A percentile compares a stretch with the other conserved stretches of the same genome.
Conservation (phyloP, 1,140 invertebrate species). For the Goniozus legneri region DNA sequence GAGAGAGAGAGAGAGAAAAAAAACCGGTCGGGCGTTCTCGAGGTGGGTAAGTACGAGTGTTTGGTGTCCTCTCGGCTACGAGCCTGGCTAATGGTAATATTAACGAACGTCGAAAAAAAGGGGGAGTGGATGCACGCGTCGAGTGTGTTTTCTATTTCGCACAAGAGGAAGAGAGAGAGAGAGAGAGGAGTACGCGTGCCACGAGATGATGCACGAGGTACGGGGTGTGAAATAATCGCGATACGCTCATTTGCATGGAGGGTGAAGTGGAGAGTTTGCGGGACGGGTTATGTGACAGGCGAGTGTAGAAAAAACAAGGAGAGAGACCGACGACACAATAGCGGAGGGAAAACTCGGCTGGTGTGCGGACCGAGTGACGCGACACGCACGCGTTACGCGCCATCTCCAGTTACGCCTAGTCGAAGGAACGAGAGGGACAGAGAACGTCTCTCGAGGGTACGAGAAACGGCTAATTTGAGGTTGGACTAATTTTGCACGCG, state of each 20-base stretch:
- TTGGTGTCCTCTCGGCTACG: not conserved
- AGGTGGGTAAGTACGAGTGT: too few species aligned
- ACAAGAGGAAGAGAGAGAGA: too few species aligned
- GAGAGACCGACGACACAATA: too few species aligned
- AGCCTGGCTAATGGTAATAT: not conserved
- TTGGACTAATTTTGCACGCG: slow-evolving; percentile 41
- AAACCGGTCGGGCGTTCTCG: too few species aligned
- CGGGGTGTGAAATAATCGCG: slow-evolving; percentile 21
- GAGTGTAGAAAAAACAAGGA: too few species aligned
- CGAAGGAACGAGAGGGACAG: slow-evolving; percentile 3
- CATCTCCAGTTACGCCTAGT: slow-evolving; percentile 29
- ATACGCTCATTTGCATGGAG: slow-evolving; percentile 38
- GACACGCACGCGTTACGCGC: slow-evolving; percentile 23
- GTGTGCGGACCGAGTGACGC: slow-evolving; percentile 9
- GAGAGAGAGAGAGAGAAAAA: too few species aligned
- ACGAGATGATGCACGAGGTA: too few species aligned
- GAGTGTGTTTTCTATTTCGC: too few species aligned
- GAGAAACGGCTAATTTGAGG: slow-evolving; percentile 38
- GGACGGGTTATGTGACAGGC: not conserved
- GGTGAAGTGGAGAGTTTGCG: slow-evolving; percentile 14
- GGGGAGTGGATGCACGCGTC: not conserved
- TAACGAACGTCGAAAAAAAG: not conserved
- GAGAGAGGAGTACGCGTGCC: not conserved
- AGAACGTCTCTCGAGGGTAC: not conserved
- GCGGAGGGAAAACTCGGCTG: too few species aligned